phyloP scores from a whole-genome alignment of 2,113 vertebrate species.

The Acanthochromis polyacanthus region DNA sequence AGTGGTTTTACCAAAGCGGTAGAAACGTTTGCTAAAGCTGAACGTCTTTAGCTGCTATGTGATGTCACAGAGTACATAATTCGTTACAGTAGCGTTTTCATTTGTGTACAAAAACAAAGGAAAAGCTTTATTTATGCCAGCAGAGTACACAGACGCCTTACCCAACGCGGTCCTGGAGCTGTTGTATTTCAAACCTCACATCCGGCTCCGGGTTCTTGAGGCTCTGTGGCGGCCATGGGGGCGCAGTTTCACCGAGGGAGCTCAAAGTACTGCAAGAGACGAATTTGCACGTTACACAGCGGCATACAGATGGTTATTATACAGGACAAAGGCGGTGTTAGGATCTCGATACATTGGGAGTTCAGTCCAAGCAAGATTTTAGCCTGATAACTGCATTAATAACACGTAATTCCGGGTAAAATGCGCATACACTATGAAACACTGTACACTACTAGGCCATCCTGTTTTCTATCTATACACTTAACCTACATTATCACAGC shows the following conservation, averaged over 20 bases:
- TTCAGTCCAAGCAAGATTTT: no score
- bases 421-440: no score
- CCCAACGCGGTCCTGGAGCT: slow-evolving; percentile 79
- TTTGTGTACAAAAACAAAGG: rapidly evolving
- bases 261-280: no score
- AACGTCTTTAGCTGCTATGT: rapidly evolving
- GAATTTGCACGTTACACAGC: no score
- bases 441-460: no score
- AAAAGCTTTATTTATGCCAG: background rate
- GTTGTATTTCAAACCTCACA: slow-evolving; percentile 61
- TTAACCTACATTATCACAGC: no score
- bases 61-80: rapidly evolving
- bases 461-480: no score
- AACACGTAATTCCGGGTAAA: no score
- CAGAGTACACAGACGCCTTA: slow-evolving; percentile 63
- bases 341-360: no score
- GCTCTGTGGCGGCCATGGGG: background rate
- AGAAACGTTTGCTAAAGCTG: background rate
- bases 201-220: slow-evolving; percentile 72
- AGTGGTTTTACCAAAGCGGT: background rate
- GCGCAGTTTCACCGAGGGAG: slow-evolving; percentile 40
- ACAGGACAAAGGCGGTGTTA: no score
- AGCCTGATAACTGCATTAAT: no score
- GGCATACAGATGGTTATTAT: no score
- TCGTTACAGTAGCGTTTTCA: rapidly evolving